Evolutionary conservation across 1,140 invertebrate genomes (phyloP), one percentile per base, ranked within the genome.

Genomic region (Lutraria rhynchaena): DNA sequence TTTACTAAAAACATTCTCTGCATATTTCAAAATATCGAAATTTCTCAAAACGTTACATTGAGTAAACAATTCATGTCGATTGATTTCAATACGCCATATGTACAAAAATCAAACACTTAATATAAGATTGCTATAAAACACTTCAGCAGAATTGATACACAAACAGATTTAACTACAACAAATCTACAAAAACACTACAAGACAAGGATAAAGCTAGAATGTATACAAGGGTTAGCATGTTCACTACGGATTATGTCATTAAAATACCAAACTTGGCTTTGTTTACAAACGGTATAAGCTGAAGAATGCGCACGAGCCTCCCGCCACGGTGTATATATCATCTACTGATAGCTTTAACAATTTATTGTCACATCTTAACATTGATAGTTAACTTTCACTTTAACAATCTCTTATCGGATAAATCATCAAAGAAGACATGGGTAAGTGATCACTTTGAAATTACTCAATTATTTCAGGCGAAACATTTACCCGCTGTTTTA

Each of bases 391-490:
- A 51, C 63, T 49, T 46, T 67, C 31, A 67, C 41, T 46, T 67
- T 67, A 41, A 46, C 63, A 67, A 46, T 27, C 31, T 46, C 37
- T 67, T 46, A 67, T 46, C 31, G 63, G 63, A 67, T 67, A 67
- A 67, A 67, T 67, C 44, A 67, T 67, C 63, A 67, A 67, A 67
- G 63, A 41, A 1, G 11, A 49, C 24, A 5, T 41, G 41, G 63
- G 63, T 67, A 67, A 67, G 63, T 67, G 31, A 67, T 67, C 44
- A 29, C 41, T 67, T 67, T 67, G 49, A 67, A 67, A 65, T 65
- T 65, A 41, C 35, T 44, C 61, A 65, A 65, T 65, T 65, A 65
- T 44, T 65, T 44, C 35, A 44, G 46, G 41, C 35, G 61, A 44
- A 44, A 65, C n/a, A n/a, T 65, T 35, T n/a, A 65, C 61, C 37